phyloP scores from a whole-genome alignment of 2,797 vertebrate genomes.

The Lindbergichthys nudifrons region DNA sequence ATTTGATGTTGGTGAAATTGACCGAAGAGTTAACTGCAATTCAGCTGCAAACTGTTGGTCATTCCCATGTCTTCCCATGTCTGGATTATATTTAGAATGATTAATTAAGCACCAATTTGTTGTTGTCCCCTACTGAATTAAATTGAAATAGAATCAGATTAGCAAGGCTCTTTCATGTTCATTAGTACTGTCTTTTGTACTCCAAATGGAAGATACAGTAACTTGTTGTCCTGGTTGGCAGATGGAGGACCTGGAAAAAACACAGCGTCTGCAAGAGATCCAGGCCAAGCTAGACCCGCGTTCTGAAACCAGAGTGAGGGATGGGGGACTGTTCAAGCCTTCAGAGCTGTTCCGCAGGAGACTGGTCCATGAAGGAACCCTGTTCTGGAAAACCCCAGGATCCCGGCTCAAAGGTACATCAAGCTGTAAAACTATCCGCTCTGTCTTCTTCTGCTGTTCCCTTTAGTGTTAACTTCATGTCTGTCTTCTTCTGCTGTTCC shows the following conservation, averaged over 20 bases:
- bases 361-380: conserved; percentile 89
- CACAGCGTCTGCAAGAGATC: conserved; percentile 89
- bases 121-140: background rate
- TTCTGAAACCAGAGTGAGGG: conserved; percentile 81
- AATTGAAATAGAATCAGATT: background rate
- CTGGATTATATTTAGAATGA: background rate
- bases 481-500: no score
- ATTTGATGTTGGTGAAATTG: no score
- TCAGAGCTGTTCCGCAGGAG: conserved; percentile 89
- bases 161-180: background rate
- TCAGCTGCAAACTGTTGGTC: no score
- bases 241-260: conserved; percentile 90
- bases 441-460: no score
- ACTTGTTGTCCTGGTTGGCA: conserved; percentile 32
- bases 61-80: no score
- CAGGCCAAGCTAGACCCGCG: conserved; percentile 87
- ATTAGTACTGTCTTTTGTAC: background rate
- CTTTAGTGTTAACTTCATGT: no score
- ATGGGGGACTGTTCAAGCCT: conserved; percentile 82
- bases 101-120: background rate
- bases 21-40: no score
- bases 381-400: conserved; percentile 90
- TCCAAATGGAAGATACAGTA: background rate
- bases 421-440: background rate
- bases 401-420: conserved; percentile 89